These are phyloP conservation scores for Athrips mouffetella DNA, from an alignment of 2,888 invertebrate species.

Conservation along the genomic window DNA sequence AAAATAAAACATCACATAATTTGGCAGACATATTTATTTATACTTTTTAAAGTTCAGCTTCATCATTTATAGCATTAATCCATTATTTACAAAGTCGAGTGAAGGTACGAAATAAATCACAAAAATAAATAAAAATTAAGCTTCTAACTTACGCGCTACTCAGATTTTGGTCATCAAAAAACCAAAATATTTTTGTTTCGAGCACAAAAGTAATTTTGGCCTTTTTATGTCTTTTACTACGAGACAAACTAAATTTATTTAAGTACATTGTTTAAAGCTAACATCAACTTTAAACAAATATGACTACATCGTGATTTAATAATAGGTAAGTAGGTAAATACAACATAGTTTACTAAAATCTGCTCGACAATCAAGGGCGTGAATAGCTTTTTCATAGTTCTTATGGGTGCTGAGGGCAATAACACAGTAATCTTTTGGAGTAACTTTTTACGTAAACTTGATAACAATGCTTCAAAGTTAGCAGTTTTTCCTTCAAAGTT, in stretches of 20 bases:
- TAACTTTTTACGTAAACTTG: no score
- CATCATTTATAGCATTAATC: slow-evolving; percentile 68
- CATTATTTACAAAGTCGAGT: slow-evolving; percentile 71
- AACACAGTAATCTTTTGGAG: no score
- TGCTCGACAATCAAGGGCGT: slow-evolving; percentile 13
- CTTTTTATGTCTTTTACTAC: slow-evolving; percentile 45
- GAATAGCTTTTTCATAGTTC: background rate
- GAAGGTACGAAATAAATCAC: slow-evolving; percentile 71
- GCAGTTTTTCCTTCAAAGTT: no score
- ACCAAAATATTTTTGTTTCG: slow-evolving; percentile 46
- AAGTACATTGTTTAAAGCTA: slow-evolving; percentile 57
- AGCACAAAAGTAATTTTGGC: slow-evolving; percentile 56
- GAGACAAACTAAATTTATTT: slow-evolving; percentile 49
- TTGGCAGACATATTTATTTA: slow-evolving; percentile 78
- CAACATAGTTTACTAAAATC: slow-evolving; percentile 13
- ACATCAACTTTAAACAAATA: slow-evolving; percentile 57
- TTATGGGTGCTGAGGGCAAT: background rate
- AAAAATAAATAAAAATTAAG: slow-evolving; percentile 70
- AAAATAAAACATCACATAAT: slow-evolving; percentile 50
- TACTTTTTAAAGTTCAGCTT: slow-evolving; percentile 74
- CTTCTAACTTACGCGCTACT: slow-evolving; percentile 57
- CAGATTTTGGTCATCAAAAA: slow-evolving; percentile 63
- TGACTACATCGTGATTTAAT: slow-evolving; percentile 37
- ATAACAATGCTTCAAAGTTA: no score
- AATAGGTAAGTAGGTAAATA: slow-evolving; percentile 16